Evolutionary conservation across 2,888 invertebrate species (phyloP).

Genomic region (Phrixothrix hirtus): DNA sequence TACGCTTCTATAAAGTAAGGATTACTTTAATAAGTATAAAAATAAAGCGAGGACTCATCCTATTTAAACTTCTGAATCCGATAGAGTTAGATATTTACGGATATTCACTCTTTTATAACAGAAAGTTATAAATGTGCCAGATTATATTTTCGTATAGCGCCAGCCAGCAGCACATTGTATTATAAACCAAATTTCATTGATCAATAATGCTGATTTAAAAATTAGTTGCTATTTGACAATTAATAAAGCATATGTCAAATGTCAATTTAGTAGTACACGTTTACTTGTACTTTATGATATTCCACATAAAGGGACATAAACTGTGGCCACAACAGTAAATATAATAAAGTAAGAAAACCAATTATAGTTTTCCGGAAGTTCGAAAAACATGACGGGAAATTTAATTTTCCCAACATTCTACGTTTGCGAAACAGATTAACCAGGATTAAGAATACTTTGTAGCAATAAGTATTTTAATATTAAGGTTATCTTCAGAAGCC

Average conservation of each 20-base stretch:
- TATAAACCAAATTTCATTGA: too few species aligned
- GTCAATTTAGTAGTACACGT: conserved; percentile 10
- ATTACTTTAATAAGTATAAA: conserved; percentile 34
- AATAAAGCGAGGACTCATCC: conserved; percentile 31
- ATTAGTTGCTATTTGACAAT: too few species aligned
- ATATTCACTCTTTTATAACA: conserved; percentile 24
- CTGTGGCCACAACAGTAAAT: conserved; percentile 13
- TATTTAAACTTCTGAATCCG: conserved; percentile 25
- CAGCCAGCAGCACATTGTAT: too few species aligned
- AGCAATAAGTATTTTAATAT: conserved; percentile 26
- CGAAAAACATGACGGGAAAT: conserved; percentile 30
- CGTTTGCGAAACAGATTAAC: conserved; percentile 32
- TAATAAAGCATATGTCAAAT: conserved; percentile 3
- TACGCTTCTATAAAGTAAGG: conserved; percentile 31
- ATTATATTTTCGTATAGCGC: too few species aligned
- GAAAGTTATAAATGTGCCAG: too few species aligned
- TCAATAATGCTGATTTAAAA: too few species aligned
- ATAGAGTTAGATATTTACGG: conserved; percentile 10
- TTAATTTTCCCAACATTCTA: conserved; percentile 31
- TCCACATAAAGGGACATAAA: conserved; percentile 13
- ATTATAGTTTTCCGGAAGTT: conserved; percentile 33
- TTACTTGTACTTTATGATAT: conserved; percentile 5
- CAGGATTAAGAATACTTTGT: conserved; percentile 34
- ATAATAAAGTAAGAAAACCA: conserved; percentile 31
- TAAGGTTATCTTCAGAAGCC: conserved; percentile 21